A percentile compares a stretch with the other conserved stretches of the same genome.
Evolutionary conservation across 2,113 vertebrate species (phyloP).

Genomic region (Egretta garzetta): DNA sequence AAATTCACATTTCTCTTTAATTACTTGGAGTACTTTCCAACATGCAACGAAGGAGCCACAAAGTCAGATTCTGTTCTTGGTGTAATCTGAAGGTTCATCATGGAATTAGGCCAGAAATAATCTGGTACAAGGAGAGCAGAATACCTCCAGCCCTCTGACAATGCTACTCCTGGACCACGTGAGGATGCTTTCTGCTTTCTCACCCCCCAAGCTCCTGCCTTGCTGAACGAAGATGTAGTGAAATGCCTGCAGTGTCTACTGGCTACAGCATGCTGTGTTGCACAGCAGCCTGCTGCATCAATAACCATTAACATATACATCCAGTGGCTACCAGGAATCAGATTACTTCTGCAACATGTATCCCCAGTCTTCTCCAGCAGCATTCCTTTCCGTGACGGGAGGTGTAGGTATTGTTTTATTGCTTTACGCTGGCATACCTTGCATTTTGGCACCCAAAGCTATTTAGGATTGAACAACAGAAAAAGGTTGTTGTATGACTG

Average conservation of each 20-base stretch:
- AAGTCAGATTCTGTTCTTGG: not conserved
- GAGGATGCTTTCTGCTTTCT: not conserved
- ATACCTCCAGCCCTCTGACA: not conserved
- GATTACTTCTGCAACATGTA: not conserved
- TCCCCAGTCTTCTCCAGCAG: not conserved
- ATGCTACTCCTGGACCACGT: not conserved
- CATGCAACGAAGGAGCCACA: not conserved
- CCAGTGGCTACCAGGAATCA: not conserved
- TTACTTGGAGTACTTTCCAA: not conserved
- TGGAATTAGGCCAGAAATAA: not conserved
- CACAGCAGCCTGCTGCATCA: not conserved
- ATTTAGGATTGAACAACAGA: not conserved
- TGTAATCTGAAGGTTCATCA: fast-evolving
- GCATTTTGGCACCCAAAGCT: not conserved
- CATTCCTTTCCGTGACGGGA: not conserved
- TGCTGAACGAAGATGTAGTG: not conserved
- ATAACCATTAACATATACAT: not conserved
- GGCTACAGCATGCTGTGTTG: not conserved
- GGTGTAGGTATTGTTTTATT: not conserved
- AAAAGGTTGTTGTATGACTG: not conserved
- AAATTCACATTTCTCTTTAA: not conserved
- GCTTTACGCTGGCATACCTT: not conserved
- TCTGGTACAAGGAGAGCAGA: not conserved
- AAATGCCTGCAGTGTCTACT: not conserved
- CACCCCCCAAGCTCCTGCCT: not conserved